phyloP scores from a whole-genome alignment of 2,113 vertebrate species.

The Ammodytes dubius region DNA sequence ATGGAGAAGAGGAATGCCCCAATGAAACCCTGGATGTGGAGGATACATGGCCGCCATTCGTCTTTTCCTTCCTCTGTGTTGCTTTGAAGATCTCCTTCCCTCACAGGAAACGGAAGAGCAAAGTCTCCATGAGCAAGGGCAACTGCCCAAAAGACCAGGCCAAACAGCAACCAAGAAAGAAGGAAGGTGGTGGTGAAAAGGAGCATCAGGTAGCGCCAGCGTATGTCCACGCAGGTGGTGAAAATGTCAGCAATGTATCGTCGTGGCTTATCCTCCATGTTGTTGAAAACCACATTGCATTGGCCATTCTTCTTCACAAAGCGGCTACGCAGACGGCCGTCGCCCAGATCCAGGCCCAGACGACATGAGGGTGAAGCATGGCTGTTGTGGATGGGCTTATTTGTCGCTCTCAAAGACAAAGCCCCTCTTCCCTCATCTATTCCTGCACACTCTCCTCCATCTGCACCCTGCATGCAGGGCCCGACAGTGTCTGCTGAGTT shows the following conservation, averaged over 20 bases:
- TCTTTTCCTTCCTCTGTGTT: constrained; percentile 28
- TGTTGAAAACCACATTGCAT: constrained; percentile 96
- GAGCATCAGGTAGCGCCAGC: constrained; percentile 95
- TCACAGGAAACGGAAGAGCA: constrained; percentile 63
- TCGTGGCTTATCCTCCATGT: constrained; percentile 94
- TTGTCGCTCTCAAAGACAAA: constrained; percentile 82
- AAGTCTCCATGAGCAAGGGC: constrained; percentile 94
- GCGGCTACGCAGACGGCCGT: constrained; percentile 90
- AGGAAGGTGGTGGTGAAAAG: constrained; percentile 94
- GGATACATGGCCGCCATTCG: constrained; percentile 90
- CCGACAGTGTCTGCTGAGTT: constrained; percentile 70
- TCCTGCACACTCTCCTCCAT: constrained; percentile 72
- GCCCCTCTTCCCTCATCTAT: constrained; percentile 84
- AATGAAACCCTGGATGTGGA: constrained; percentile 87
- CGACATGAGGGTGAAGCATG: constrained; percentile 70
- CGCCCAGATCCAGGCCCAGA: constrained; percentile 71
- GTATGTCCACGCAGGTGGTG: constrained; percentile 96
- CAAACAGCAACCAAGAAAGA: constrained; percentile 93
- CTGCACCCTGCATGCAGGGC: constrained; percentile 81
- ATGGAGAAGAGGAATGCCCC: constrained; percentile 85
- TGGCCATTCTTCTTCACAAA: constrained; percentile 98
- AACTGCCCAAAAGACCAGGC: constrained; percentile 93
- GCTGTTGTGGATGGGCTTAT: constrained; percentile 84
- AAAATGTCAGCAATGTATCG: constrained; percentile 97
- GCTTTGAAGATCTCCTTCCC: constrained; percentile 44